A percentile compares a stretch with the other conserved stretches of the same genome.
Evolutionary conservation across 2,113 vertebrate genomes (phyloP).

Genomic region (Kryptolebias marmoratus): DNA sequence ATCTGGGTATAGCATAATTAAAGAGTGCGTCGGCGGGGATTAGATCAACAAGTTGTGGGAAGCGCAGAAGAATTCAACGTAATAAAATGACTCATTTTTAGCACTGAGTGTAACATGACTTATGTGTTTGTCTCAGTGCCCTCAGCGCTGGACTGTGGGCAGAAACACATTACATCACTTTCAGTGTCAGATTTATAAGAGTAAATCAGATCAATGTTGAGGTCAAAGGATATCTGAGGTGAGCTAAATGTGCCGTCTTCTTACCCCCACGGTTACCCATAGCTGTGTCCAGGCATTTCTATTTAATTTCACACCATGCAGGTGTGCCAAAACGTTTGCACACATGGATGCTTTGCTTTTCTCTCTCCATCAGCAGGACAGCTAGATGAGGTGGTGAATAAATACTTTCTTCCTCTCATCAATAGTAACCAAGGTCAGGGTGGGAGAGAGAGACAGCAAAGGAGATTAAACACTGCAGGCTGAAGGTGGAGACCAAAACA

Average conservation of each 20-base stretch:
- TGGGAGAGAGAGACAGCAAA: conserved; percentile 39
- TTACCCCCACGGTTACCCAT: conserved; percentile 13
- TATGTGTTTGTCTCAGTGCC: conserved; percentile 24
- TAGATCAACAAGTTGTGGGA: conserved; percentile 22
- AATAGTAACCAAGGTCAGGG: conserved; percentile 67
- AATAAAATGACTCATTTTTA: conserved; percentile 41
- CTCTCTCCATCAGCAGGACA: conserved; percentile 46
- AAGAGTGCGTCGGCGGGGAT: conserved; percentile 4
- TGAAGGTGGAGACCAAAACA: conserved; percentile 36
- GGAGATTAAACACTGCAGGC: conserved; percentile 54
- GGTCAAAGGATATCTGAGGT: conserved; percentile 31
- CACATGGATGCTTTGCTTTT: conserved; percentile 30
- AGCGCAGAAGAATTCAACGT: conserved; percentile 3
- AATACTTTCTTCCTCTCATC: conserved; percentile 59
- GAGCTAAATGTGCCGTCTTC: conserved; percentile 27
- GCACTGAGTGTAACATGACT: conserved; percentile 20
- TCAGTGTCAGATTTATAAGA: conserved; percentile 60
- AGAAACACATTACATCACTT: conserved; percentile 47
- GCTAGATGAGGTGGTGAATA: conserved; percentile 52
- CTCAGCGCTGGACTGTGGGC: background rate
- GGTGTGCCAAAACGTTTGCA: background rate
- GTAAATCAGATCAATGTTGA: conserved; percentile 51
- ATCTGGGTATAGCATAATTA: conserved; percentile 12
- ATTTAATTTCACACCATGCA: background rate
- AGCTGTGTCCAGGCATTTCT: background rate